Percentiles rank a stretch among this genome's conserved stretches.
Evolutionary conservation across 2,888 invertebrate genomes (phyloP).

Genomic region (Lasioglossum oenotherae): DNA sequence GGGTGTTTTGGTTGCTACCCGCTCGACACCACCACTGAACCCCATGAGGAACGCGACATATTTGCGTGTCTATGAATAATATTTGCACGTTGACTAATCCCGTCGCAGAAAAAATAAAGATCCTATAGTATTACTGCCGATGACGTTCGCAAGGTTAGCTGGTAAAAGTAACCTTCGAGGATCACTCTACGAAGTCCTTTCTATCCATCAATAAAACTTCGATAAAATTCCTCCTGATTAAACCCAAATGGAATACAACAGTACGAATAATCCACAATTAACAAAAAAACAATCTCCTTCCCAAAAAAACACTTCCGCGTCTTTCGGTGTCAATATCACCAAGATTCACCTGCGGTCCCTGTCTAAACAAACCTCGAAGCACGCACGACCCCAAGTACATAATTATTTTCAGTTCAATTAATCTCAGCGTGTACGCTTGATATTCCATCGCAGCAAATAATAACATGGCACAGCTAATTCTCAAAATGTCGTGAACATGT

Average conservation of each 20-base stretch:
- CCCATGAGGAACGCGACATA: not conserved
- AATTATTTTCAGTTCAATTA: not conserved
- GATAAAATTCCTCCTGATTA: too few relatives aligned
- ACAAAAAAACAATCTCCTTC: not conserved
- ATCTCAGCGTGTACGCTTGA: not conserved
- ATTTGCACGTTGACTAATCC: not conserved
- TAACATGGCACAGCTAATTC: not conserved
- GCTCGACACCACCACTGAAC: not conserved
- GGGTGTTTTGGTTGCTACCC: not conserved
- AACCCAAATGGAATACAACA: not conserved
- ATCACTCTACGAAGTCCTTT: not conserved
- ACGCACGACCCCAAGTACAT: not conserved
- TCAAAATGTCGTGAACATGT: not conserved
- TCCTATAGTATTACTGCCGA: not conserved
- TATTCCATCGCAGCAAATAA: not conserved
- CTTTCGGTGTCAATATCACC: not conserved
- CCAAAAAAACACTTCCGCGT: not conserved
- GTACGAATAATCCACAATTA: not conserved
- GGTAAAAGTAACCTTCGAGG: not conserved
- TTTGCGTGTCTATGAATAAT: not conserved
- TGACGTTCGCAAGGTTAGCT: constrained; percentile 3
- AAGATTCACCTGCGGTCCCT: not conserved
- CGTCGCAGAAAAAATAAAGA: not conserved
- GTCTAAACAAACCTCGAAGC: not conserved
- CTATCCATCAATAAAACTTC: not conserved